Percentiles rank a stretch among this genome's conserved stretches.
Conservation (phyloP, 2,797 vertebrate species). For the Threskiornis aethiopicus region DNA sequence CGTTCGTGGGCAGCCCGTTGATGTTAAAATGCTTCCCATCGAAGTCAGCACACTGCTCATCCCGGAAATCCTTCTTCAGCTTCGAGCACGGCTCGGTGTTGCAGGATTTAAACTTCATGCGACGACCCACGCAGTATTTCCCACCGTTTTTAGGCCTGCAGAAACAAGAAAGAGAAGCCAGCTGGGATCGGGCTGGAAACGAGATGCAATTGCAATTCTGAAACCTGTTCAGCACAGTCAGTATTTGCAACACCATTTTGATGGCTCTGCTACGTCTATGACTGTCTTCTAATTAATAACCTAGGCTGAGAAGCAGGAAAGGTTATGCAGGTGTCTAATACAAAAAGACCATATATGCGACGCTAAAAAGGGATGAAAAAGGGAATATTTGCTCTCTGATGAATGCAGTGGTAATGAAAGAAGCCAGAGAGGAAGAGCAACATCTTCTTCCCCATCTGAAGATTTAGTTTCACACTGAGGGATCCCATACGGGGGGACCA, state of each 20-base stretch:
- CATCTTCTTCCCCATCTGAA: not conserved
- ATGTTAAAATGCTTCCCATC: slow-evolving; percentile 98
- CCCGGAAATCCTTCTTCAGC: slow-evolving; percentile 93
- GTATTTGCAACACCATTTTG: not conserved
- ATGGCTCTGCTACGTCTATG: not conserved
- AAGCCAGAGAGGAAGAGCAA: not conserved
- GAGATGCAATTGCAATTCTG: not conserved
- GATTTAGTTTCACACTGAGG: not conserved
- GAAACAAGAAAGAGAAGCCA: not conserved
- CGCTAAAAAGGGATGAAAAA: not conserved
- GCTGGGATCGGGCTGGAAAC: not conserved
- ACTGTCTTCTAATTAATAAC: not conserved
- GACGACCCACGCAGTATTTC: slow-evolving; percentile 92
- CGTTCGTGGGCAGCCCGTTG: slow-evolving; percentile 93
- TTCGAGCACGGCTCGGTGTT: slow-evolving; percentile 93
- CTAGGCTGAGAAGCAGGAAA: not conserved
- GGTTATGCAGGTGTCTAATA: not conserved
- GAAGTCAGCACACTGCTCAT: slow-evolving; percentile 92
- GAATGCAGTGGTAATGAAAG: not conserved
- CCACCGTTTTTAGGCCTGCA: slow-evolving; percentile 92
- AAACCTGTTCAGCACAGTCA: not conserved
- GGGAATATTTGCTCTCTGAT: not conserved
- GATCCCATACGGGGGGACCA: not conserved
- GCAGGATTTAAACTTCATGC: slow-evolving; percentile 98
- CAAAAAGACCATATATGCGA: not conserved